phyloP scores from a whole-genome alignment of 2,888 invertebrate species.

The Oligia strigilis region DNA sequence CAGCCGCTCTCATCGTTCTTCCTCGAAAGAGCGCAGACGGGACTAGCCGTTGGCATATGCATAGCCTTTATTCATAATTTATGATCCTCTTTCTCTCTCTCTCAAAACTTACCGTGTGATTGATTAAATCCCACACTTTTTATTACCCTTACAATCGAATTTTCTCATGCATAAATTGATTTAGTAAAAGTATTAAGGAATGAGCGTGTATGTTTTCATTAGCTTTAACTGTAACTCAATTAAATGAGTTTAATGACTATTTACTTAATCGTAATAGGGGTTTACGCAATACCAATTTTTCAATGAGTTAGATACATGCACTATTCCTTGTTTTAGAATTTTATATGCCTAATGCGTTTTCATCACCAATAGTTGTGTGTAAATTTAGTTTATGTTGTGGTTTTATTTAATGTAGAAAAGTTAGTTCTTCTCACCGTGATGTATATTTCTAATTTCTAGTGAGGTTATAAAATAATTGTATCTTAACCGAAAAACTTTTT shows the following conservation, averaged over 20 bases:
- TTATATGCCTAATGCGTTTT: conserved; percentile 32
- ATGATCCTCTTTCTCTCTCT: conserved; percentile 52
- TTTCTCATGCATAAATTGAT: conserved; percentile 36
- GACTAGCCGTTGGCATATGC: conserved; percentile 72
- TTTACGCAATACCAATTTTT: conserved; percentile 12
- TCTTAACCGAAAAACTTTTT: conserved; percentile 24
- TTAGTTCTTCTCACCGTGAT: conserved; percentile 38
- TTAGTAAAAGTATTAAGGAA: conserved; percentile 28
- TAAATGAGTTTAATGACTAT: conserved; percentile 8
- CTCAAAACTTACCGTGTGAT: conserved; percentile 42
- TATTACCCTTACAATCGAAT: conserved; percentile 31
- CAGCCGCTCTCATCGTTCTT: conserved; percentile 83
- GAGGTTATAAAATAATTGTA: conserved; percentile 30
- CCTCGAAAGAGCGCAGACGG: conserved; percentile 83
- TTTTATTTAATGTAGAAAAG: conserved; percentile 30
- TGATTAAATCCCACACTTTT: conserved; percentile 31
- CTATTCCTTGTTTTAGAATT: conserved; percentile 28
- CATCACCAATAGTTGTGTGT: conserved; percentile 52
- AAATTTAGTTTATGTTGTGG: conserved; percentile 43
- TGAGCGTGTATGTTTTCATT: conserved; percentile 32
- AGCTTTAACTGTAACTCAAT: conserved; percentile 8
- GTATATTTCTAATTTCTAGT: conserved; percentile 54
- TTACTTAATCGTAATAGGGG: conserved; percentile 14
- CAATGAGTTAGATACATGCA: conserved; percentile 5
- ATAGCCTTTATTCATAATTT: conserved; percentile 35